A percentile compares a stretch with the other conserved stretches of the same genome.
phyloP scores from a whole-genome alignment of 2,888 invertebrate species.

The Apamea anceps region DNA sequence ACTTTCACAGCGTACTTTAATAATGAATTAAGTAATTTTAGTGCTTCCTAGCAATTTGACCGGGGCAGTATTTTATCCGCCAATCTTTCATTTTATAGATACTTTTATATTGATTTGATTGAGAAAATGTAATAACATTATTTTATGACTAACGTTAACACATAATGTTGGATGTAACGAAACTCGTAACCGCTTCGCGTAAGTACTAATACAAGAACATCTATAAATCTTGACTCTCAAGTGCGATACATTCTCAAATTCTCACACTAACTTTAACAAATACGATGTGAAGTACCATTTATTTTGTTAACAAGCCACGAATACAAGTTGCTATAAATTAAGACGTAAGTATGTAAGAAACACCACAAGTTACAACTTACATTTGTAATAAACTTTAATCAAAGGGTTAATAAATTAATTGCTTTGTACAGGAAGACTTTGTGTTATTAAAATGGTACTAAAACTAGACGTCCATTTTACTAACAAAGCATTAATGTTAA shows the following conservation, averaged over 20 bases:
- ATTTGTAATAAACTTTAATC: constrained; percentile 60
- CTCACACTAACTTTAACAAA: constrained; percentile 63
- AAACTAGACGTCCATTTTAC: constrained; percentile 59
- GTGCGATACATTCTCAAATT: constrained; percentile 66
- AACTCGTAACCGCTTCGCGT: constrained; percentile 66
- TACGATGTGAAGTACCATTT: constrained; percentile 62
- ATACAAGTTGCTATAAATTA: constrained; percentile 57
- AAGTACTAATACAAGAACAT: constrained; percentile 65
- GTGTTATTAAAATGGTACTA: constrained; percentile 47
- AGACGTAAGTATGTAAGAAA: constrained; percentile 58
- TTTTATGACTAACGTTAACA: constrained; percentile 51
- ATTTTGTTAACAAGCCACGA: constrained; percentile 59
- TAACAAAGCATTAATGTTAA: constrained; percentile 68
- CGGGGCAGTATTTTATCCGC: neutral
- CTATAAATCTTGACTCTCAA: constrained; percentile 70
- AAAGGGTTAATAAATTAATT: constrained; percentile 56
- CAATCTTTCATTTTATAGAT: constrained; percentile 8
- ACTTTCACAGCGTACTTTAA: neutral
- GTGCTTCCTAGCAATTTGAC: neutral
- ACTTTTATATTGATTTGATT: constrained; percentile 33
- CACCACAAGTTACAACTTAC: constrained; percentile 43
- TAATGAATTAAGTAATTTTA: neutral
- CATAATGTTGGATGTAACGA: constrained; percentile 55
- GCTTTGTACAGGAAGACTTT: constrained; percentile 22
- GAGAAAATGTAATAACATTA: constrained; percentile 32